Base-by-base conservation (phyloP, 2,797 vertebrate genomes). In the Typhlichthys eigenmanni region DNA sequence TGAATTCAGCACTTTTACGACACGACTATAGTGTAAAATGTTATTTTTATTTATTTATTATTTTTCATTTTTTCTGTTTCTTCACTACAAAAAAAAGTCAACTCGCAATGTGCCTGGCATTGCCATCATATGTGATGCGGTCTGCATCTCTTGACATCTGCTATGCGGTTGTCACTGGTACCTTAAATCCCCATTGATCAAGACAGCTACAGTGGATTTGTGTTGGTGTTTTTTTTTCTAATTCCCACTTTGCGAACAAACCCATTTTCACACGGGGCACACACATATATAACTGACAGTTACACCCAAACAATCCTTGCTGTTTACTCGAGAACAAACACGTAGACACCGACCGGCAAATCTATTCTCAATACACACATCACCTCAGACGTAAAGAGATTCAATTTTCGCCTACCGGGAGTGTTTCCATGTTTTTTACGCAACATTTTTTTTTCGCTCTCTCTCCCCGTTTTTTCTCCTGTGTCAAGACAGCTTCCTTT, bases 361-460 rank as follows among this genome's bases (percentile, higher is more conserved):
- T 89, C 89, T 90, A 91, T 91, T 91, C 90, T 91, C 90, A 91
- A 91, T 91, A 87, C 90, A 91, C 90, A 91, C 89, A 90, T 90
- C 90, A 91, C 89, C 88, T 86, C 86, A 90, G 89, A 90, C 86
- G 86, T 90, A 91, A 92, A 91, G 89, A 91, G 85, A 90, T 92
- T 91, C 88, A 87, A 91, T 92, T 92, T 90, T 91, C 87, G 86
- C 90, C 90, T 91, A 88, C 87, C 85, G 87, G 87, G 89, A 91
- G 89, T 89, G 87, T 90, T 49, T 34, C 16, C 29, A 57, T 62
- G 29, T 45, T 52, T 38, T 88, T 88, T 86, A 87, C 79, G 86
- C 87, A 89, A 91, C 87, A 82, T 69, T 86, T 87, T 80, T 77
- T 74, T 66, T 80, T 83, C 74, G 82, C 87, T 84, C 54, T 34